Base-by-base conservation (phyloP, 2,888 invertebrate genomes). In the Cerceris ruficornis region DNA sequence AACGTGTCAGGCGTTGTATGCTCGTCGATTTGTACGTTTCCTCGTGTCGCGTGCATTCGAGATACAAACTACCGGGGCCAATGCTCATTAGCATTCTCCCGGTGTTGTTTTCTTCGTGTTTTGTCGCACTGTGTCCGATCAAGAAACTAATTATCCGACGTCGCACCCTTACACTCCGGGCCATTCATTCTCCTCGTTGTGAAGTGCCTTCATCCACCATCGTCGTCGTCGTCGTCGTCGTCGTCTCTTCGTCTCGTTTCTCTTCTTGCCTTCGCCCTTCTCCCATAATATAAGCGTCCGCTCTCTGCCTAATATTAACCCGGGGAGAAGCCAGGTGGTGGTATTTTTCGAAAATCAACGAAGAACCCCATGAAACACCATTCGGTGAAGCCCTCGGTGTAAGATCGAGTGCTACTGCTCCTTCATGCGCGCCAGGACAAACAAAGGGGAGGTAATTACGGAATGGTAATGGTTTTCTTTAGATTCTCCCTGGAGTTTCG, bases 121-220 rank as follows among this genome's bases (percentile, higher is more conserved):
- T 77, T 76, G 80, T 84, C 81, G 82, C 82, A 80, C 78, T 77
- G 80, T 87, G 88, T 88, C 88, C 88, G 87, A 89, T 90, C 88
- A 86, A 87, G 88, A 88, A 90, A 91, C 89, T 91, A 90, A 91
- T 91, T 90, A 90, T 89, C 89, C 87, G 83, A 83, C 87, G 88
- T 86, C 88, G 69, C 74, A 60, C 81, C 85, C 77, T 82, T 71
- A 69, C 64, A 69, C 80, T 67, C 67, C 52, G 64, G 77, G 77
- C 80, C 85, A 83, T 87, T 83, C 81, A 86, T 87, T 76, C 80
- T 82, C 70, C 72, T 78, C 66, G 15, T 67, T 17, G 60, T 14
- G 58, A 75, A 43, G 61, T 15, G 15, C 73, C 69, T 67, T 80
- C 77, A 79, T 73, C 66, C 58, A 62, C 7, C 54, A 67, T 57